Conservation (phyloP, 2,888 invertebrate genomes). For the Ectemnius continuus region DNA sequence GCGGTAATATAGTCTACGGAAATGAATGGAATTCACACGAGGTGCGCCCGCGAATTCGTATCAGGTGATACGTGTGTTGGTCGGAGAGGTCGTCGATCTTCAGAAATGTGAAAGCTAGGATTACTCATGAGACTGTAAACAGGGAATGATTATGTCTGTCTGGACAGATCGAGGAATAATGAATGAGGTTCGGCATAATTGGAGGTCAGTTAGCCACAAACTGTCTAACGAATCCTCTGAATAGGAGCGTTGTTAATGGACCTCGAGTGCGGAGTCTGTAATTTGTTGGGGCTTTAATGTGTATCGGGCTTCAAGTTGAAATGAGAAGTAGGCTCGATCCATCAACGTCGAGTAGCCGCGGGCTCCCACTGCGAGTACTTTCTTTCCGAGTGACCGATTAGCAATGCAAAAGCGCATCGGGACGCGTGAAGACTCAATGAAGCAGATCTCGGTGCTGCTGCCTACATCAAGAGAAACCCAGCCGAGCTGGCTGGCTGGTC, state of each 20-base stretch:
- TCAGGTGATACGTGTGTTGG: not conserved
- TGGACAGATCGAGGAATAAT: not conserved
- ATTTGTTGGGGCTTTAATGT: not conserved
- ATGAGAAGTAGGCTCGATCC: not conserved
- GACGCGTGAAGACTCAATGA: not conserved
- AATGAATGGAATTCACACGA: not conserved
- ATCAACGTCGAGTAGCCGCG: not conserved
- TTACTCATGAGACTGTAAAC: conserved; percentile 15
- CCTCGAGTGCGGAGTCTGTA: not conserved
- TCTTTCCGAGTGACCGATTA: not conserved
- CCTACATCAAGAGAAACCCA: not conserved
- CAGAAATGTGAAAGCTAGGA: conserved; percentile 12
- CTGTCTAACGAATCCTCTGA: not conserved
- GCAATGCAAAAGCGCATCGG: not conserved
- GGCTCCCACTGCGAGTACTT: not conserved
- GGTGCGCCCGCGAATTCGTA: not conserved
- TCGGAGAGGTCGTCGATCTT: too few relatives aligned
- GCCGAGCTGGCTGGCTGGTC: conserved; percentile 8
- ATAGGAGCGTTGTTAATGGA: not conserved
- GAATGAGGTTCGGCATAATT: not conserved
- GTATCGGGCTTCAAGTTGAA: not conserved
- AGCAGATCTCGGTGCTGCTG: not conserved
- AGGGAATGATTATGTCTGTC: conserved; percentile 3
- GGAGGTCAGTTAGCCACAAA: not conserved
- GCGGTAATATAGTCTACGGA: not conserved